Evolutionary conservation across 2,113 vertebrate genomes (phyloP).

Genomic region (Emydocephalus ijimae): DNA sequence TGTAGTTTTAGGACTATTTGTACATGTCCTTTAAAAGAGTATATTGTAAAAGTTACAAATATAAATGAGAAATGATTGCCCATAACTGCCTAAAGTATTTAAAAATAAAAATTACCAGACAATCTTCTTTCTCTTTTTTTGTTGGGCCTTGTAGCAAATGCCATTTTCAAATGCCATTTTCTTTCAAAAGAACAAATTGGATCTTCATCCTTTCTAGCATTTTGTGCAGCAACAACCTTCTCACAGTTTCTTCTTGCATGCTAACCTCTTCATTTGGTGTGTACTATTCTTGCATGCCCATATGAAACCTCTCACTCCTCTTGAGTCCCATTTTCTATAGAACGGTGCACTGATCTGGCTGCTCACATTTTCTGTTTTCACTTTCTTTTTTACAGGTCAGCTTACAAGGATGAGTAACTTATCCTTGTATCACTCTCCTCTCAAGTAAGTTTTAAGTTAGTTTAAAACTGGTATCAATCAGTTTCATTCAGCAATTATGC

Average conservation of each 20-base stretch:
- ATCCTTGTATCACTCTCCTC: constrained; percentile 74
- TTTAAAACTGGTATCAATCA: constrained; percentile 30
- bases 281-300: constrained; percentile 29
- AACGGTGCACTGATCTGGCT: constrained; percentile 72
- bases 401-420: constrained; percentile 88
- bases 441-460: constrained; percentile 77
- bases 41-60: constrained; percentile 28
- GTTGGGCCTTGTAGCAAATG: constrained; percentile 43
- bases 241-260: constrained; percentile 42
- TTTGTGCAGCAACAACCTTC: constrained; percentile 32
- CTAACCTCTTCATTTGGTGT: constrained; percentile 41
- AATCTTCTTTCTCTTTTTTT: neutral
- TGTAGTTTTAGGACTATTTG: constrained; percentile 47
- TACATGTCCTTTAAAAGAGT: constrained; percentile 25
- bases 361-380: constrained; percentile 70
- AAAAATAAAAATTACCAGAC: constrained; percentile 25
- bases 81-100: neutral
- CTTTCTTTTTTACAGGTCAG: constrained; percentile 86
- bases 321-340: constrained; percentile 68
- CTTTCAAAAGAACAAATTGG: constrained; percentile 17
- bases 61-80: neutral
- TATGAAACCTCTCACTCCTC: constrained; percentile 37
- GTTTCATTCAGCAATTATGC: neutral
- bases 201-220: constrained; percentile 27
- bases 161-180: constrained; percentile 38